phyloP scores from a whole-genome alignment of 30 jellyfish, hydroid and myxozoan species.

The Aurelia sp. region DNA sequence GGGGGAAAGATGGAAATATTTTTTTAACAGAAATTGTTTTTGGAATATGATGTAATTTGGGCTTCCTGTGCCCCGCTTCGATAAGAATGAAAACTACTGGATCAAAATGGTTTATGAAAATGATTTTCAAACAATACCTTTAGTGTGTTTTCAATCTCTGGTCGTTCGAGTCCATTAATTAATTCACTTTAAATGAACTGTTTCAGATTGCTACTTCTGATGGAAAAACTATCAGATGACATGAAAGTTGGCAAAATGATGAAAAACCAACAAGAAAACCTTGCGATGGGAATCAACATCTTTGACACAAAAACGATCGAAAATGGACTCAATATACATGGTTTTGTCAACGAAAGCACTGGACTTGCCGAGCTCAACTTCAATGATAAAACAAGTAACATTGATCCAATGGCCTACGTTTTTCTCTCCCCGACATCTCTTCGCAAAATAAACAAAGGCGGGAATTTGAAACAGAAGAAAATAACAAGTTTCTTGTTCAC shows the following conservation, averaged over 20 bases:
- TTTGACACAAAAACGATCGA: not conserved
- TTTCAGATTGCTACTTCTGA: conserved; percentile 28
- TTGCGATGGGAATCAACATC: conserved; percentile 31
- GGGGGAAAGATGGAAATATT: too few relatives aligned
- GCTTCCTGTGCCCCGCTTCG: too few relatives aligned
- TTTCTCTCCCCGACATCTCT: conserved; percentile 44
- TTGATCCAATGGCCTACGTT: conserved; percentile 2
- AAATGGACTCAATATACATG: conserved; percentile 16
- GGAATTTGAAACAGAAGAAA: conserved; percentile 21
- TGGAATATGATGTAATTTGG: too few relatives aligned
- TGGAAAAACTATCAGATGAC: conserved; percentile 38
- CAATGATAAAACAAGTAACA: not conserved
- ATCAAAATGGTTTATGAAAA: too few relatives aligned
- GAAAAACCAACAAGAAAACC: conserved; percentile 30
- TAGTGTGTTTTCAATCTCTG: too few relatives aligned
- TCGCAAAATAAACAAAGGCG: conserved; percentile 21
- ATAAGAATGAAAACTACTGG: too few relatives aligned
- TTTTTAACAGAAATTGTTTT: too few relatives aligned
- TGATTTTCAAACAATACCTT: too few relatives aligned
- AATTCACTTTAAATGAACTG: not conserved
- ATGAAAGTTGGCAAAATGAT: conserved; percentile 13
- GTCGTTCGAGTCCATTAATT: too few relatives aligned
- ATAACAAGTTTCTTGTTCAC: conserved; percentile 34
- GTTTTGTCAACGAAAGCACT: conserved; percentile 15
- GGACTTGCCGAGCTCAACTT: conserved; percentile 24